Conservation (phyloP, 2,797 vertebrate species). For the Scolopax bukidnonensis region DNA sequence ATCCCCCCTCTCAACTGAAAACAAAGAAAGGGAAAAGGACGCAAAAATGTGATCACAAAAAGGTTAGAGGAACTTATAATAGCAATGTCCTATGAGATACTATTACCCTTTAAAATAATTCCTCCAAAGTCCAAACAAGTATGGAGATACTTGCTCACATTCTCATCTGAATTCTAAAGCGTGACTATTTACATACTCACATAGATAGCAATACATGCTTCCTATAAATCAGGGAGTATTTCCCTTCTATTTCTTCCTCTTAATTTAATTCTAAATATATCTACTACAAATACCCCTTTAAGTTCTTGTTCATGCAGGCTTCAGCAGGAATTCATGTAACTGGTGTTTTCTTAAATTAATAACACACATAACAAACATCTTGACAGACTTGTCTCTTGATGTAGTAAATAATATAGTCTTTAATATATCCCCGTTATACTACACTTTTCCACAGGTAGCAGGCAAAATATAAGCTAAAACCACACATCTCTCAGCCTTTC, state of each 20-base stretch:
- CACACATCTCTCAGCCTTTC: neutral
- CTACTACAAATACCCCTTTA: neutral
- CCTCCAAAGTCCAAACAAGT: neutral
- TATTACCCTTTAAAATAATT: neutral
- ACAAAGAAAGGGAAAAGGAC: neutral
- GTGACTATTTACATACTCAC: neutral
- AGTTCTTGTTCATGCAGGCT: neutral
- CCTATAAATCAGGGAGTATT: neutral
- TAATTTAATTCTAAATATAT: neutral
- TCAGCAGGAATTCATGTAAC: neutral
- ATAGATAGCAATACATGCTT: neutral
- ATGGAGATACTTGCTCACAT: neutral
- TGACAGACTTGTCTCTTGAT: neutral
- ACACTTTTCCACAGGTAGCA: neutral
- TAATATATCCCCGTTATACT: neutral
- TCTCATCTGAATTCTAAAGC: neutral
- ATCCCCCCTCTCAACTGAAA: neutral
- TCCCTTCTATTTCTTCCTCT: neutral
- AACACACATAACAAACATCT: neutral
- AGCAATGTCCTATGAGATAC: neutral
- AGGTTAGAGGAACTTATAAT: neutral
- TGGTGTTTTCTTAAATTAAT: neutral
- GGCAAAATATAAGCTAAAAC: neutral
- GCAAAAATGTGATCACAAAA: neutral
- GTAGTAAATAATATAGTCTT: neutral